Evolutionary conservation across 2,888 invertebrate genomes (phyloP), one percentile per base, ranked within the genome.

Genomic region (Amphipyra berbera): DNA sequence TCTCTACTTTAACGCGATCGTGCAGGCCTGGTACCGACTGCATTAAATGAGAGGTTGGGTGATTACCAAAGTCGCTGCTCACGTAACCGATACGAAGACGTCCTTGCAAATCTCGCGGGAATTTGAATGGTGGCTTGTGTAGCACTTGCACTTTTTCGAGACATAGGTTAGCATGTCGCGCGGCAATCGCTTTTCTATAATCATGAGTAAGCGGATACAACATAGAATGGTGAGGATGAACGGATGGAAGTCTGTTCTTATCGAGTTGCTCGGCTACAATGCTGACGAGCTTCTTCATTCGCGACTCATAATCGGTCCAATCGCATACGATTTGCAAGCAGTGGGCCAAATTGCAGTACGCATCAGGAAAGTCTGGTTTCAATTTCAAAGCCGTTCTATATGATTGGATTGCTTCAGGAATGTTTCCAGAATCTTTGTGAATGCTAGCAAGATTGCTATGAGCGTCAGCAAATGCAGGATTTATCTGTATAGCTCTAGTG

Each of bases 181-280:
- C 98, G 10, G 99, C 99, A 78, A 99, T 99, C 5, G 98, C 98
- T 92, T 99, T 99, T 60, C 99, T 96, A 88, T 98, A 99, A 33
- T 98, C 98, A 87, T 99, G 99, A 1, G 98, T 97, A 72, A 99
- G 95, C 0, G 99, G 99, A 94, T 99, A 99, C 55, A 99, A 95
- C 99, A 99, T 99, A 49, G 99, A 99, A 95, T 99, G 99, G 94
- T 99, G 99, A 0, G 99, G 99, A 95, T 99, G 99, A 2, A 99
- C 99, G 0, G 99, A 99, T 0, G 99, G 99, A 56, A 99, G 95
- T 69, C 99, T 96, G 88, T 99, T 99, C 93, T 99, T 99, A 46
- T 99, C 98, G 60, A 99, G 94, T 87, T 99, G 99, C 86, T 99
- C 99, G 6, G 99, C 99, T 0, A 99, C 99, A 78, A 99, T 99